These are phyloP conservation scores for Lates calcarifer DNA, from an alignment of 2,113 vertebrate genomes.

Conservation along the genomic window DNA sequence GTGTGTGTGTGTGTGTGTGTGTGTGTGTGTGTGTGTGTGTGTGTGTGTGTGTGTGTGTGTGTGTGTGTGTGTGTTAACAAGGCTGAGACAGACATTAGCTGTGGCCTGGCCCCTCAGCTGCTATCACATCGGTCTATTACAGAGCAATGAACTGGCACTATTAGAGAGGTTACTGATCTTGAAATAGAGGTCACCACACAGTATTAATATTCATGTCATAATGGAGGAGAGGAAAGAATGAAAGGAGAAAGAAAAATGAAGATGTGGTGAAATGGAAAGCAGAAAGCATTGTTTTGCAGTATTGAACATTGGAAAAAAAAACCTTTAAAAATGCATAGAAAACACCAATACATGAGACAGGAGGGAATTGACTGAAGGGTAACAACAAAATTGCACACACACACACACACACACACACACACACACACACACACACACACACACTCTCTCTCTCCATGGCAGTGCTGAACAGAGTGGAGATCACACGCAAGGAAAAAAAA, in stretches of 20 bases:
- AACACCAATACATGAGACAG: neutral
- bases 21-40: neutral
- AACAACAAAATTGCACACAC: neutral
- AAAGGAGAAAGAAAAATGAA: neutral
- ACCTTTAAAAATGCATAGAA: conserved; percentile 9
- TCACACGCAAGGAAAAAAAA: neutral
- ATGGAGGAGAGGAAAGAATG: neutral
- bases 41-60: neutral
- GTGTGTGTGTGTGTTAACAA: neutral
- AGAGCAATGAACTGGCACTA: conserved; percentile 4
- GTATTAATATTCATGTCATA: conserved; percentile 13
- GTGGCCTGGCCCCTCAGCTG: neutral
- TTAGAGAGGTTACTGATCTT: conserved; percentile 17
- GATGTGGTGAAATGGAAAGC: neutral
- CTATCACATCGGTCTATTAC: conserved; percentile 28
- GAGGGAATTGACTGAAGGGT: conserved; percentile 16
- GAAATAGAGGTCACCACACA: conserved; percentile 31
- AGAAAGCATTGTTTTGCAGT: neutral
- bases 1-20: neutral
- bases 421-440: neutral
- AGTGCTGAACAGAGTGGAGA: conserved; percentile 18
- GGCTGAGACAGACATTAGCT: neutral
- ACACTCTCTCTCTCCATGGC: neutral
- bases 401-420: neutral
- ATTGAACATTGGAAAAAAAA: neutral